Percentiles rank a stretch among this genome's conserved stretches.
These are phyloP conservation scores for Terrapene triunguis DNA, from an alignment of 2,113 vertebrate genomes.

Conservation along the genomic window DNA sequence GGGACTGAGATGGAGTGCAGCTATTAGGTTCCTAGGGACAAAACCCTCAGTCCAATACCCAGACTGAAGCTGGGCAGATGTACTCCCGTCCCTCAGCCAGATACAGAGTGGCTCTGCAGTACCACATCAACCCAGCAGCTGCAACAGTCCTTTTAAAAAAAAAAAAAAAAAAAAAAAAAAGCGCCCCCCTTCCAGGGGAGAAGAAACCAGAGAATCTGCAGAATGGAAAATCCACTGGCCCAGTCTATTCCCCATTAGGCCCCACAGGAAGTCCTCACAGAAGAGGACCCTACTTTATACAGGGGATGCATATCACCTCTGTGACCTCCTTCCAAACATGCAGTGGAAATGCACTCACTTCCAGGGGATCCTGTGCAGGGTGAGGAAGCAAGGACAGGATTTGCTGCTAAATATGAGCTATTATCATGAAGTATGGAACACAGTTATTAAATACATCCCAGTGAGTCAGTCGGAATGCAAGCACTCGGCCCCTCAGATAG, in stretches of 20 bases:
- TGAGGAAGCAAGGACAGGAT: background rate
- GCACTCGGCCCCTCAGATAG: background rate
- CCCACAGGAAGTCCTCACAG: background rate
- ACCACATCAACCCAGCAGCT: background rate
- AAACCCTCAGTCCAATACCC: background rate
- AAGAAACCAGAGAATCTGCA: background rate
- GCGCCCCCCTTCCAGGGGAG: background rate
- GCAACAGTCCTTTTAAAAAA: background rate
- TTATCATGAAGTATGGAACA: background rate
- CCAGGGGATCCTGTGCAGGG: background rate
- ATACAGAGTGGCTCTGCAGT: background rate
- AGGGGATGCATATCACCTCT: background rate
- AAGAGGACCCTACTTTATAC: background rate
- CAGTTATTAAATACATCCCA: background rate
- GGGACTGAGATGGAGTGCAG: fast-evolving
- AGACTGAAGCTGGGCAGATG: background rate
- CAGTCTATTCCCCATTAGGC: background rate
- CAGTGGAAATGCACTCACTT: background rate
- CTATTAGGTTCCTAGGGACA: background rate
- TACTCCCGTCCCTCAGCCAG: background rate
- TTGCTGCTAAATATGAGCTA: background rate
- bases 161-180: background rate
- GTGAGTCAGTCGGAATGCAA: background rate
- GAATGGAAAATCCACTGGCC: background rate
- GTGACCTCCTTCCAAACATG: background rate